These are phyloP conservation scores for Napeogenes sylphis DNA, from an alignment of 2,888 invertebrate species.

Conservation along the genomic window DNA sequence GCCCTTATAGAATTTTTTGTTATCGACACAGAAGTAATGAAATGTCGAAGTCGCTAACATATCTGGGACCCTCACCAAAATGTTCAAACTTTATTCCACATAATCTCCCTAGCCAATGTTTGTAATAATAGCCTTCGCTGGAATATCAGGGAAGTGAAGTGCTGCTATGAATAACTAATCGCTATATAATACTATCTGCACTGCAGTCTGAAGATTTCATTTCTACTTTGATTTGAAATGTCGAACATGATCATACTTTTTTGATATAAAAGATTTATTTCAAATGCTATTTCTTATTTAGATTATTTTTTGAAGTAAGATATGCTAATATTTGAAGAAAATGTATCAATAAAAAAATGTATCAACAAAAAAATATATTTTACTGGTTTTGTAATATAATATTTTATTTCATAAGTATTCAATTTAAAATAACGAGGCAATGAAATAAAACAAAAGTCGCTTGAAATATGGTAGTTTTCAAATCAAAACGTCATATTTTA, in stretches of 20 bases:
- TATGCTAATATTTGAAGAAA: no score
- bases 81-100: slow-evolving; percentile 10
- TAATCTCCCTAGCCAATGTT: slow-evolving; percentile 17
- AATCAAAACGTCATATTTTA: slow-evolving; percentile 30
- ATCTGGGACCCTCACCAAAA: background rate
- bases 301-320: background rate
- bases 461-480: slow-evolving; percentile 12
- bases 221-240: slow-evolving; percentile 13
- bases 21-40: no score
- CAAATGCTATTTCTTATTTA: background rate
- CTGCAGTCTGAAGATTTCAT: slow-evolving; percentile 15
- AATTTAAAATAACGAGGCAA: background rate
- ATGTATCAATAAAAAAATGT: no score
- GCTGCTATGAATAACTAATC: slow-evolving; percentile 24
- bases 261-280: background rate
- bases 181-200: slow-evolving; percentile 16
- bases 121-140: slow-evolving; percentile 20
- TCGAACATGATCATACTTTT: slow-evolving; percentile 7
- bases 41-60: background rate
- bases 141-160: slow-evolving; percentile 14
- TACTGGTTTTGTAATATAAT: no score
- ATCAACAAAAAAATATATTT: no score
- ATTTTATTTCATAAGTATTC: no score
- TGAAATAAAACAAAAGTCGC: background rate
- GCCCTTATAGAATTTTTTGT: no score